Conservation (phyloP, 2,888 invertebrate species). For the Oegoconia quadripuncta region DNA sequence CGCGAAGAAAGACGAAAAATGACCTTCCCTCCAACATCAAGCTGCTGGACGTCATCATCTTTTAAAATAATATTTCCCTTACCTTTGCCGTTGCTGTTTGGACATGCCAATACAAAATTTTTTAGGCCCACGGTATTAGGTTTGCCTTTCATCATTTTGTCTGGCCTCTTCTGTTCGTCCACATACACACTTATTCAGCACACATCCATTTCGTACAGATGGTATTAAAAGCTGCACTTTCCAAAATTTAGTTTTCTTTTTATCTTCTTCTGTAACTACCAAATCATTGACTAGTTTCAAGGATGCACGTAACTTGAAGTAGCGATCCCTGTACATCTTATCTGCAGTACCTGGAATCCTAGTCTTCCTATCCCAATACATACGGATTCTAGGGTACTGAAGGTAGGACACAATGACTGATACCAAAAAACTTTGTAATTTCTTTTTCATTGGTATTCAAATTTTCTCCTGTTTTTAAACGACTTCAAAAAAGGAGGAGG, state of each 20-base stretch:
- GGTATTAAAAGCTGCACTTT: no score
- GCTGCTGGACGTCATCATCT: neutral
- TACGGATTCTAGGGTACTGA: slow-evolving; percentile 1
- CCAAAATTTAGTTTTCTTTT: slow-evolving; percentile 6
- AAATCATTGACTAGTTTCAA: neutral
- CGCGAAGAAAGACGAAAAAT: neutral
- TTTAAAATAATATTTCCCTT: slow-evolving; percentile 2
- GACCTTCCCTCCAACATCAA: slow-evolving; percentile 1
- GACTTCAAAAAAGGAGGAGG: no score
- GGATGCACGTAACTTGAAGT: neutral
- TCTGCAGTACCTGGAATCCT: neutral
- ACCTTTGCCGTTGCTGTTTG: slow-evolving; percentile 1
- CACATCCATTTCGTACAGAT: no score
- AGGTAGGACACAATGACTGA: slow-evolving; percentile 4
- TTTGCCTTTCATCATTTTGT: slow-evolving; percentile 1
- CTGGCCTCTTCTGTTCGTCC: no score
- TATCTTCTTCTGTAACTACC: neutral
- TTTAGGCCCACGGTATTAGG: slow-evolving; percentile 7
- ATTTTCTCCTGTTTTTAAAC: no score
- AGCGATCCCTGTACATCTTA: neutral
- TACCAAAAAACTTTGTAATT: slow-evolving; percentile 5
- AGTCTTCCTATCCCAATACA: slow-evolving; percentile 2
- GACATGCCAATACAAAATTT: slow-evolving; percentile 6
- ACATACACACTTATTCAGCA: no score
- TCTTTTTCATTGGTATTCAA: neutral